Evolutionary conservation across 2,797 vertebrate species (phyloP).

Genomic region (Acomys russatus): DNA sequence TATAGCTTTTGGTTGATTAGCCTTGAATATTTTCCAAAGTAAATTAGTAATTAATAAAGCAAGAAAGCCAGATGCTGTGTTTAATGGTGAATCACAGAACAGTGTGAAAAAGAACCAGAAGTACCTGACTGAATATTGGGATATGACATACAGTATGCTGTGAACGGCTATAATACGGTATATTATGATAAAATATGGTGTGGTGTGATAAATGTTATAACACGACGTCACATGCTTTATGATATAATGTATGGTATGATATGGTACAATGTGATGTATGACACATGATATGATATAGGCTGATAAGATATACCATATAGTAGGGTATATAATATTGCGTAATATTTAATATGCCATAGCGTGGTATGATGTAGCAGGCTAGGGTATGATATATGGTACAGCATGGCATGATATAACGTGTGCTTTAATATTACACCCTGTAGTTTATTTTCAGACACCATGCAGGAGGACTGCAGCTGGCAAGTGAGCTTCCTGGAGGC

Average conservation of each 20-base stretch:
- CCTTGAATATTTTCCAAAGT: slow-evolving; percentile 71
- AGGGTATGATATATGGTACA: background rate
- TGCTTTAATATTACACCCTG: too few relatives aligned
- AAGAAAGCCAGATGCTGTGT: slow-evolving; percentile 52
- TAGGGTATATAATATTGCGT: background rate
- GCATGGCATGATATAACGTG: too few relatives aligned
- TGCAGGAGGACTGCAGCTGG: too few relatives aligned
- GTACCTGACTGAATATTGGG: background rate
- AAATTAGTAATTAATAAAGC: slow-evolving; percentile 70
- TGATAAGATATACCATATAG: background rate
- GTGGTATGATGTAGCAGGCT: background rate
- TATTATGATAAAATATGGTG: too few relatives aligned
- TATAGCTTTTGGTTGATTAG: slow-evolving; percentile 57
- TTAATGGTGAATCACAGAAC: slow-evolving; percentile 58
- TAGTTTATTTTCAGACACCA: too few relatives aligned
- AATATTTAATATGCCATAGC: background rate
- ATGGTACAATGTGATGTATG: background rate
- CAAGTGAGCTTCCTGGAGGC: too few relatives aligned
- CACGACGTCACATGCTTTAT: background rate
- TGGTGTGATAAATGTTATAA: background rate
- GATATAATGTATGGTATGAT: too few relatives aligned
- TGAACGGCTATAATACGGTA: too few relatives aligned
- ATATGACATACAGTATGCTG: background rate
- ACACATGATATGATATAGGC: background rate
- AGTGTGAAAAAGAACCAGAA: background rate